Conservation (phyloP, 1,140 invertebrate genomes). For the Bradynema listronoti region DNA sequence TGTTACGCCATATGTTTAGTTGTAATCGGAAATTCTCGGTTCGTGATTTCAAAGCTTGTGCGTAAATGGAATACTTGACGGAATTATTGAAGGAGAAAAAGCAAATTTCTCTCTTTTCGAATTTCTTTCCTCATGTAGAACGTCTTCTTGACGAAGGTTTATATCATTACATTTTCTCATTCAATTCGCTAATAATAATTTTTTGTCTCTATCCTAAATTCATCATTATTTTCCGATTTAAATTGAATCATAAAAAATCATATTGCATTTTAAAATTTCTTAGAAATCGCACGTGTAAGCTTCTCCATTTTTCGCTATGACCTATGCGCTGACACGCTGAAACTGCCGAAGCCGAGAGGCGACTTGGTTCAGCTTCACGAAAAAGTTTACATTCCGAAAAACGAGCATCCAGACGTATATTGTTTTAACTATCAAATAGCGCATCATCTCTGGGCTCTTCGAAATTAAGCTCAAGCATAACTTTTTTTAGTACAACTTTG, state of each 20-base stretch:
- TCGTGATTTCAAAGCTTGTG: too few relatives aligned
- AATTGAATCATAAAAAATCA: too few relatives aligned
- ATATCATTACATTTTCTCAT: slow-evolving; percentile 1
- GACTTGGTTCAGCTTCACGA: slow-evolving; percentile 83
- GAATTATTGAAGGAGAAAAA: slow-evolving; percentile 7
- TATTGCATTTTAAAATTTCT: neutral
- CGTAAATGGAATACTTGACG: slow-evolving; percentile 9
- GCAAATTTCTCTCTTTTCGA: neutral
- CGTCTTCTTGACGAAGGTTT: slow-evolving; percentile 5
- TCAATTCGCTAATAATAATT: slow-evolving; percentile 7
- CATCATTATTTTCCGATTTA: too few relatives aligned
- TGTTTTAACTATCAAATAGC: neutral
- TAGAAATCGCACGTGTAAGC: slow-evolving; percentile 96
- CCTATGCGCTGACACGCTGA: slow-evolving; percentile 83
- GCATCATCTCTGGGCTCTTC: neutral
- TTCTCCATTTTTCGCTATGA: slow-evolving; percentile 95
- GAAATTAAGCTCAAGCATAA: slow-evolving; percentile 24
- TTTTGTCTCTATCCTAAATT: too few relatives aligned
- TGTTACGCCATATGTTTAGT: too few relatives aligned
- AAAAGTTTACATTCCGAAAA: slow-evolving; percentile 98
- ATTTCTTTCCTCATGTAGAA: slow-evolving; percentile 2
- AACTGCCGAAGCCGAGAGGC: slow-evolving; percentile 85
- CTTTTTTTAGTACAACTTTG: slow-evolving; percentile 94
- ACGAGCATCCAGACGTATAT: slow-evolving; percentile 83
- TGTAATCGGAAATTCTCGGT: too few relatives aligned